Base-by-base conservation (phyloP, 2,113 vertebrate genomes). In the Burhinus oedicnemus region DNA sequence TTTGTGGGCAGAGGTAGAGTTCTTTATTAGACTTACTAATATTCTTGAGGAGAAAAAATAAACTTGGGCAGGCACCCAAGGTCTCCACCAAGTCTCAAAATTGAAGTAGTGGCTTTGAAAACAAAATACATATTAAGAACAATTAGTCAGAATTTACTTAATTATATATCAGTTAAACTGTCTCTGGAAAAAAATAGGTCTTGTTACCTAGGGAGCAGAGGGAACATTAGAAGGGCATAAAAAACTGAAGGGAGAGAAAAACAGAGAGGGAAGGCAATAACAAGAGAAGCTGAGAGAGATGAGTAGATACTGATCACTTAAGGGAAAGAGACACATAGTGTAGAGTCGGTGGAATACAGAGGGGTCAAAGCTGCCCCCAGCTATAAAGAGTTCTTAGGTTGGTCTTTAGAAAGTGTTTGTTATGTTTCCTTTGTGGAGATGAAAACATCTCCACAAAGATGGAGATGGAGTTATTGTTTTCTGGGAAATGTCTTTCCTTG, bases 291-390 rank as follows among this genome's bases (percentile, higher is more conserved):
- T 40, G 21, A 49, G 34, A 69, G 20, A 62, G 14, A 8, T 58
- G 1, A 74, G 21, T 23, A 61, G 30, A 16, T 62, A n/a, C 16
- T 27, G 8, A 66, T 57, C 27, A 66, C 13, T 79, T 40, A 36
- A 36, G 29, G 8, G 22, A 55, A 62, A 1, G 2, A 84, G 8
- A n/a, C 6, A n/a, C 0, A 0, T 51, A 32, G 8, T 6, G 13
- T 42, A 11, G 17, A 34, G 10, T 58, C 20, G 62, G 23, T 57
- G 20, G 74, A 81, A 75, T 42, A 34, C 5, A 2, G 21, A 87
- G 30, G 75, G 21, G 13, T 40, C 70, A 81, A 0, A 82, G 23
- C 27, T 75, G 18, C 36, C 25, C 34, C 36, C 36, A 38, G 25
- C 9, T 62, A 26, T 12, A 32, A 55, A 74, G 20, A 27, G 9